phyloP scores from a whole-genome alignment of 2,888 invertebrate species.

The Luperina nickerlii region DNA sequence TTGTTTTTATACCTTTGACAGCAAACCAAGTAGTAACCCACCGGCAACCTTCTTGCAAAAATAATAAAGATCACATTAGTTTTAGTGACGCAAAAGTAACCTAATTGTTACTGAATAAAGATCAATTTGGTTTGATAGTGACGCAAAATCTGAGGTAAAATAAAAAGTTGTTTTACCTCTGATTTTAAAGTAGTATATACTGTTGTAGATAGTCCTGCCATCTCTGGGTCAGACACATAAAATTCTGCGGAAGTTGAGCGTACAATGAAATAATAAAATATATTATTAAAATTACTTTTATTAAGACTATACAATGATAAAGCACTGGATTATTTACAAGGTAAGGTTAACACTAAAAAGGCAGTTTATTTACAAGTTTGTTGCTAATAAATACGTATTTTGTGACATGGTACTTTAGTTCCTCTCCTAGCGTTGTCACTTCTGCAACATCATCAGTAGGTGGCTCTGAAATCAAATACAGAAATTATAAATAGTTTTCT shows the following conservation, averaged over 20 bases:
- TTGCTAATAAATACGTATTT: constrained; percentile 83
- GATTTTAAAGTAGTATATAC: background rate
- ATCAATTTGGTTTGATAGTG: background rate
- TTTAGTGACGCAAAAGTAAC: too few relatives aligned
- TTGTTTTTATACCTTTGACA: too few relatives aligned
- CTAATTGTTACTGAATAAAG: background rate
- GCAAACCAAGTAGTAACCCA: too few relatives aligned
- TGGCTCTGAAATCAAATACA: constrained; percentile 77
- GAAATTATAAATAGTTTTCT: background rate
- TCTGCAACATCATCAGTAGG: constrained; percentile 81
- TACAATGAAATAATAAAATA: background rate
- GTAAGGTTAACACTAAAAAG: constrained; percentile 54
- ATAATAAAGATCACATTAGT: too few relatives aligned
- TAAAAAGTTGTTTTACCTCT: too few relatives aligned
- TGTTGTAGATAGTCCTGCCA: background rate
- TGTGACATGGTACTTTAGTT: constrained; percentile 82
- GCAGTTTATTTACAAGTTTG: constrained; percentile 75
- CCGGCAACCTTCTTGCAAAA: too few relatives aligned
- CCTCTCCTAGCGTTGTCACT: constrained; percentile 80
- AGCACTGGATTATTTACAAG: constrained; percentile 41
- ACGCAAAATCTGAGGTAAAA: too few relatives aligned
- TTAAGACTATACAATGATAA: constrained; percentile 28
- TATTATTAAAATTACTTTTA: constrained; percentile 13
- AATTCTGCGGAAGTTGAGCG: background rate
- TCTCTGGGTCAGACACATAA: background rate